Conservation (phyloP, 2,888 invertebrate genomes). For the Trichopoda pennipes region DNA sequence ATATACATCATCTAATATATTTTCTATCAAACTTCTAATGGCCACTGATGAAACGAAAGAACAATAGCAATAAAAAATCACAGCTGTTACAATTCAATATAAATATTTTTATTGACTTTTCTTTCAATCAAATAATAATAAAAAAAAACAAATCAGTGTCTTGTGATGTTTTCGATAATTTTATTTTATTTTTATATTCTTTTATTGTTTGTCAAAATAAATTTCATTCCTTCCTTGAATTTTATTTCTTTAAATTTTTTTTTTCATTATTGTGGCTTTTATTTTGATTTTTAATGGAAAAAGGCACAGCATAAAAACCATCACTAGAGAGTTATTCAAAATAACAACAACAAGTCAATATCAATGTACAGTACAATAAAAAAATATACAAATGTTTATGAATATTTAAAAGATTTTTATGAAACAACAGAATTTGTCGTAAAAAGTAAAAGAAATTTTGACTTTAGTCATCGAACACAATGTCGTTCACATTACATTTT, state of each 20-base stretch:
- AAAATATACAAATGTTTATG: too few relatives aligned
- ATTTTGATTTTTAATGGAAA: conserved; percentile 22
- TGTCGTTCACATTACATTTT: too few relatives aligned
- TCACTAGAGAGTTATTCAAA: not conserved
- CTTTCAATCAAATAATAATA: not conserved
- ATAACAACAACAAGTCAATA: too few relatives aligned
- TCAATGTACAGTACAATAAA: too few relatives aligned
- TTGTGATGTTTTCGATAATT: conserved; percentile 17
- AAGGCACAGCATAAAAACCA: not conserved
- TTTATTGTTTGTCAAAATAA: conserved; percentile 27
- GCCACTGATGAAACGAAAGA: too few relatives aligned
- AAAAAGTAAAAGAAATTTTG: too few relatives aligned
- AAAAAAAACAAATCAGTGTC: not conserved
- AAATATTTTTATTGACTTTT: conserved; percentile 19
- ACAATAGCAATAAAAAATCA: too few relatives aligned
- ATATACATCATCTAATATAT: too few relatives aligned
- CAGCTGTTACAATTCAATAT: not conserved
- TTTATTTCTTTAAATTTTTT: conserved; percentile 9
- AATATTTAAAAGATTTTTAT: too few relatives aligned
- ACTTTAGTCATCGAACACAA: too few relatives aligned
- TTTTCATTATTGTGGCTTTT: conserved; percentile 1
- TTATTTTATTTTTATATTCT: conserved; percentile 21
- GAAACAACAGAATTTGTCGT: too few relatives aligned
- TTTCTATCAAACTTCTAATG: too few relatives aligned
- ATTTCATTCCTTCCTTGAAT: conserved; percentile 41